Evolutionary conservation across 2,113 vertebrate genomes (phyloP).

Genomic region (Ciconia maguari): DNA sequence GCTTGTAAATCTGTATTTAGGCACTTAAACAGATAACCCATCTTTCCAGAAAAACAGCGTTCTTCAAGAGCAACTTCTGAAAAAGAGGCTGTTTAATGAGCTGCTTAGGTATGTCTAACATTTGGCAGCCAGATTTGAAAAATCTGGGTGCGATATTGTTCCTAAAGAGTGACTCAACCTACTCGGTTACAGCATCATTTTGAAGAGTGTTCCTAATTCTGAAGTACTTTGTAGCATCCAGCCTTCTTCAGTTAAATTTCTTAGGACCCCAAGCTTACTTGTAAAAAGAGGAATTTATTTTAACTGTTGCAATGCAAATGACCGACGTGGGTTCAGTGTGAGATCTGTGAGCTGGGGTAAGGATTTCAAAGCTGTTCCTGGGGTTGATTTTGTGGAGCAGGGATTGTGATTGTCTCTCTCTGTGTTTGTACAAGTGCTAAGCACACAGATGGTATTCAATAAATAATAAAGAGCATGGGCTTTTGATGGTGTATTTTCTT

Average conservation of each 20-base stretch:
- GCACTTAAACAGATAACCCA: not conserved
- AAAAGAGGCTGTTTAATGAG: not conserved
- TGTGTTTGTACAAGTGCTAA: constrained; percentile 57
- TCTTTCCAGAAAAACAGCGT: not conserved
- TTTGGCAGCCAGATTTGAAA: constrained; percentile 50
- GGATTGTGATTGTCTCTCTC: constrained; percentile 6
- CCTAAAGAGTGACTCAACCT: not conserved
- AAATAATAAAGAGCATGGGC: constrained; percentile 48
- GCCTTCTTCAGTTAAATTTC: not conserved
- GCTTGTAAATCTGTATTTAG: not conserved
- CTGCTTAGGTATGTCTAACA: not conserved
- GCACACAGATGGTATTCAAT: constrained; percentile 32
- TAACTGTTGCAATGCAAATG: not conserved
- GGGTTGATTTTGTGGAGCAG: not conserved
- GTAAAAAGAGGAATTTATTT: not conserved
- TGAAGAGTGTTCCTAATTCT: not conserved
- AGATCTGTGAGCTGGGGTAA: not conserved
- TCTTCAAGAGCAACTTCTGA: not conserved
- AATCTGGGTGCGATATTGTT: not conserved
- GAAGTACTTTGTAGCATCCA: not conserved
- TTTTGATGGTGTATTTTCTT: constrained; percentile 37
- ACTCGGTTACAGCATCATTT: not conserved
- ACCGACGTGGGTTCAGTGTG: not conserved
- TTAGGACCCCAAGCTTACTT: not conserved
- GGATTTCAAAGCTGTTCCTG: constrained; percentile 3